Conservation (phyloP, 2,797 vertebrate species). For the Syndactyla subalaris region DNA sequence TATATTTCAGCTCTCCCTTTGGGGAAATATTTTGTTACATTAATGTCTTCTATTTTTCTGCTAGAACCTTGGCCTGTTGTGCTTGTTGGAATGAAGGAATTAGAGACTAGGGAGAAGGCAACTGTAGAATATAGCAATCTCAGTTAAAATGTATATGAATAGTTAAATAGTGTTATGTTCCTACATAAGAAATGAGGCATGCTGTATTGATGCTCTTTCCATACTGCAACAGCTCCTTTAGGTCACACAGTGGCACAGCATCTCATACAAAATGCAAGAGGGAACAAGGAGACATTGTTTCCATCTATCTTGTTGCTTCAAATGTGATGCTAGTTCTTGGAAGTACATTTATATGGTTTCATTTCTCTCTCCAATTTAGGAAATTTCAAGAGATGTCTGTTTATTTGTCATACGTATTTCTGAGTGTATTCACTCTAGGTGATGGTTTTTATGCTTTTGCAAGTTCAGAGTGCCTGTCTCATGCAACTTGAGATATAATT, state of each 20-base stretch:
- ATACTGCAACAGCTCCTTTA: slow-evolving; percentile 15
- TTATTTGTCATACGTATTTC: slow-evolving; percentile 46
- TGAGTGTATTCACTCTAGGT: neutral
- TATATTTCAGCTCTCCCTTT: neutral
- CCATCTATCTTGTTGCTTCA: neutral
- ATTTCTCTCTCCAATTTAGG: neutral
- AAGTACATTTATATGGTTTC: slow-evolving; percentile 9
- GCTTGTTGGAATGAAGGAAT: neutral
- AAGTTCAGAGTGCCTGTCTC: slow-evolving; percentile 37
- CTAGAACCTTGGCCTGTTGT: neutral
- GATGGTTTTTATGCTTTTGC: slow-evolving; percentile 11
- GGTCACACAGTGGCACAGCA: neutral
- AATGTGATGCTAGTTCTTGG: neutral
- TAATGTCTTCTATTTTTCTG: neutral
- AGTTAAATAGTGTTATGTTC: neutral
- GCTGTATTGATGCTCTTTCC: neutral
- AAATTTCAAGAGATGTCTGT: slow-evolving; percentile 16
- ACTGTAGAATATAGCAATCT: neutral
- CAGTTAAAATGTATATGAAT: neutral
- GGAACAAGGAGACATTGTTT: neutral
- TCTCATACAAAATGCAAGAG: neutral
- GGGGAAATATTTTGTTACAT: neutral
- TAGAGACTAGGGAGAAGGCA: neutral
- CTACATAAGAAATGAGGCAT: neutral
- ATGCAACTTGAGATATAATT: slow-evolving; percentile 26